A percentile compares a stretch with the other conserved stretches of the same genome.
phyloP scores from a whole-genome alignment of 2,888 invertebrate genomes.

The Flexamia atlantica region DNA sequence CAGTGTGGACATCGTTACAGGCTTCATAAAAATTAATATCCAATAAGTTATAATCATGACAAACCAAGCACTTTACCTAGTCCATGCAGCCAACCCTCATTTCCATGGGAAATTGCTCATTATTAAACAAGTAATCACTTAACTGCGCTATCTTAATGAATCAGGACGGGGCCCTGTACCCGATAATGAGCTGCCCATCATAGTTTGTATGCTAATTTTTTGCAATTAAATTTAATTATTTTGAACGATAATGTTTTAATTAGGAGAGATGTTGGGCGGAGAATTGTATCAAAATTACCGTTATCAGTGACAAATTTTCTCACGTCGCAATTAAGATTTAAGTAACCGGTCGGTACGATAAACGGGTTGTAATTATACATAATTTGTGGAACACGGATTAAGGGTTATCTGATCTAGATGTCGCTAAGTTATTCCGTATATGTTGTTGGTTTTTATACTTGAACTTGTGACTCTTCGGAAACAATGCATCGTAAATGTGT shows the following conservation, averaged over 20 bases:
- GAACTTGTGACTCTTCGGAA: too few species aligned
- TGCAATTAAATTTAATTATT: conserved; percentile 41
- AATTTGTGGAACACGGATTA: conserved; percentile 35
- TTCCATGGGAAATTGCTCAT: conserved; percentile 29
- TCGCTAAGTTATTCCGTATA: not conserved
- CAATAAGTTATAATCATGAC: not conserved
- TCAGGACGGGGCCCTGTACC: conserved; percentile 8
- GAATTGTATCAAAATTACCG: not conserved
- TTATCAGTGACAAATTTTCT: conserved; percentile 34
- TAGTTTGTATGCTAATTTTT: conserved; percentile 28
- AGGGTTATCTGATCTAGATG: not conserved
- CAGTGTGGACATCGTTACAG: too few species aligned
- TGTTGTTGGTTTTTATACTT: not conserved
- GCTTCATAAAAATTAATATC: not conserved
- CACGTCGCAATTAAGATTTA: conserved; percentile 14
- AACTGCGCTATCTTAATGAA: conserved; percentile 27
- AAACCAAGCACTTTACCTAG: conserved; percentile 13
- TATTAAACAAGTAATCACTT: conserved; percentile 18
- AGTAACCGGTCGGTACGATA: not conserved
- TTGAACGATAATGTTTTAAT: conserved; percentile 30
- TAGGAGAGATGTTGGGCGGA: not conserved
- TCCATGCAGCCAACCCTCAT: conserved; percentile 13
- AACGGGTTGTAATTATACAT: conserved; percentile 9
- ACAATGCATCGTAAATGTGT: too few species aligned
- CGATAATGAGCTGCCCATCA: conserved; percentile 15